Evolutionary conservation across 2,797 vertebrate genomes (phyloP).

Genomic region (Podargus strigoides): DNA sequence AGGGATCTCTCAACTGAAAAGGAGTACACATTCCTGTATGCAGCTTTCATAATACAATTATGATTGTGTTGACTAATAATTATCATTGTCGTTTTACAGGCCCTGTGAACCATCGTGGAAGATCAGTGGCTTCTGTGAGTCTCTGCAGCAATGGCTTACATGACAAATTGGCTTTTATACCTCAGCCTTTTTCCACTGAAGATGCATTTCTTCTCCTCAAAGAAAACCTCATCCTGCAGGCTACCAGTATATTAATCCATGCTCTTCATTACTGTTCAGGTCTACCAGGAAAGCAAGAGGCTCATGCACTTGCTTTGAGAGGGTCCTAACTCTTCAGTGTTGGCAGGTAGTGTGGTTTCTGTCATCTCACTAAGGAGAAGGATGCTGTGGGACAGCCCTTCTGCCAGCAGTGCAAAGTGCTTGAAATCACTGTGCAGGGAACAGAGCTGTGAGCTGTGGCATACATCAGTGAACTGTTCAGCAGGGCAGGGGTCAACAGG

Average conservation of each 20-base stretch:
- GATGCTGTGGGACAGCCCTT: neutral
- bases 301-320: neutral
- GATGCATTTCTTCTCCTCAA: neutral
- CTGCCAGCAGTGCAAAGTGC: neutral
- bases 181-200: neutral
- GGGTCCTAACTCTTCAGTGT: neutral
- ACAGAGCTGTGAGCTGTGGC: neutral
- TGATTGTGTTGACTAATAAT: neutral
- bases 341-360: neutral
- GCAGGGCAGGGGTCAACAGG: neutral
- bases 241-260: neutral
- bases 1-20: neutral
- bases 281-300: neutral
- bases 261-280: neutral
- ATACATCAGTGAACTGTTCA: accelerated
- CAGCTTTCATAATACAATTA: neutral
- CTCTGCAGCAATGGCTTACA: neutral
- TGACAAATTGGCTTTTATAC: neutral
- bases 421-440: neutral
- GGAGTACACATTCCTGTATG: neutral
- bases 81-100: neutral
- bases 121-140: neutral
- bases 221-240: neutral
- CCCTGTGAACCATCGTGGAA: neutral
- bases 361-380: neutral